Percentiles rank a stretch among this genome's conserved stretches.
phyloP scores from a whole-genome alignment of 2,797 vertebrate species.

The Malacoraja senta region DNA sequence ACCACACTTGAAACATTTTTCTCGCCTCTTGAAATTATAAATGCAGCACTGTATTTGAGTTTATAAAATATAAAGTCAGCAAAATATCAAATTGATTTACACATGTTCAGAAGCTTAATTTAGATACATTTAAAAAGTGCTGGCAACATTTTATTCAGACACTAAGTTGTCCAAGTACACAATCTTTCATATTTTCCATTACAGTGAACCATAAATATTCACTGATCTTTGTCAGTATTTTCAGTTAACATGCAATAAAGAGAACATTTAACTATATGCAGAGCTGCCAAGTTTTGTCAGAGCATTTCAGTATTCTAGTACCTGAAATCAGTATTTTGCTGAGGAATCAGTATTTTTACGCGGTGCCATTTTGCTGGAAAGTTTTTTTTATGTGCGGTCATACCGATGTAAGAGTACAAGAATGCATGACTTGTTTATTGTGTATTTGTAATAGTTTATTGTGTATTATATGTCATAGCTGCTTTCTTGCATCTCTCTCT shows the following conservation, averaged over 20 bases:
- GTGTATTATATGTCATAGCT: no score
- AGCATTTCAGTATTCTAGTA: no score
- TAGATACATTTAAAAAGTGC: not conserved
- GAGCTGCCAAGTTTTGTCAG: no score
- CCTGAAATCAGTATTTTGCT: no score
- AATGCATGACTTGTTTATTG: no score
- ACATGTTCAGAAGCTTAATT: not conserved
- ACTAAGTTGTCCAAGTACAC: no score
- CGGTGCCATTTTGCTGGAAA: no score
- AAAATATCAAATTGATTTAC: conserved; percentile 3
- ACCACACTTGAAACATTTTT: conserved; percentile 99
- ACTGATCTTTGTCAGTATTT: not conserved
- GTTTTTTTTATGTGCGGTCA: no score
- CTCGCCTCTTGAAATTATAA: conserved; percentile 99
- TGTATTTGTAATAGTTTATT: no score
- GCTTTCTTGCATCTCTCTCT: no score
- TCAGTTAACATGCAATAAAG: not conserved
- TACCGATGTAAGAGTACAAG: no score
- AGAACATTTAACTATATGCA: not conserved
- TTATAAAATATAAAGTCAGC: not conserved
- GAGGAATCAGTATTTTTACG: no score
- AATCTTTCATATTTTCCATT: not conserved
- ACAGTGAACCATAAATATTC: not conserved
- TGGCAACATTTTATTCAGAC: not conserved
- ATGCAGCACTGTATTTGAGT: conserved; percentile 80